phyloP scores from a whole-genome alignment of 2,888 invertebrate species.

The Machimus atricapillus region DNA sequence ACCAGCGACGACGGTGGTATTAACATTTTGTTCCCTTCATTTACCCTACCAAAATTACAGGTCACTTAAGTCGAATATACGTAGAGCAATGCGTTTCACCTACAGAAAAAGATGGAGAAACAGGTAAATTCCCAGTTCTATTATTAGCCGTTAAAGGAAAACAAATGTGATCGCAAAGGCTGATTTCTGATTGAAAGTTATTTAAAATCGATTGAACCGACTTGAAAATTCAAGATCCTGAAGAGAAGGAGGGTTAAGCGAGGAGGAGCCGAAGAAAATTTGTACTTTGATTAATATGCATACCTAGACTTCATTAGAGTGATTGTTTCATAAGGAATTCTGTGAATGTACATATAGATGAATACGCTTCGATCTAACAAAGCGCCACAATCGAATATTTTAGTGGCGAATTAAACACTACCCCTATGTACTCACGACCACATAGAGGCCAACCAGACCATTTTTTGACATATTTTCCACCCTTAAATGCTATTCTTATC shows the following conservation, averaged over 20 bases:
- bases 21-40: not conserved
- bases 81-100: not conserved
- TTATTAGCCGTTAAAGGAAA: not conserved
- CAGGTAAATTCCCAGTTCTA: not conserved
- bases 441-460: not conserved
- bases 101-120: not conserved
- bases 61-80: not conserved
- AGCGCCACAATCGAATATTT: slow-evolving; percentile 1
- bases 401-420: slow-evolving; percentile 7
- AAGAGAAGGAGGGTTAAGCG: not conserved
- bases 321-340: not conserved
- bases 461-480: slow-evolving; percentile 31
- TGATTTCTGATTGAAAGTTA: not conserved
- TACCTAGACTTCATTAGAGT: not conserved
- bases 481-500: slow-evolving; percentile 24
- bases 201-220: not conserved
- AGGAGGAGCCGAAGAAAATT: not conserved
- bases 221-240: not conserved
- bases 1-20: not conserved
- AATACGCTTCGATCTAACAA: slow-evolving; percentile 14
- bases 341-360: not conserved
- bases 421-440: slow-evolving; percentile 3
- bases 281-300: not conserved
- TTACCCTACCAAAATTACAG: not conserved
- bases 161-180: not conserved